Percentiles rank a stretch among this genome's conserved stretches.
Evolutionary conservation across 2,888 invertebrate genomes (phyloP).

Genomic region (Hydrotaea diabolus): DNA sequence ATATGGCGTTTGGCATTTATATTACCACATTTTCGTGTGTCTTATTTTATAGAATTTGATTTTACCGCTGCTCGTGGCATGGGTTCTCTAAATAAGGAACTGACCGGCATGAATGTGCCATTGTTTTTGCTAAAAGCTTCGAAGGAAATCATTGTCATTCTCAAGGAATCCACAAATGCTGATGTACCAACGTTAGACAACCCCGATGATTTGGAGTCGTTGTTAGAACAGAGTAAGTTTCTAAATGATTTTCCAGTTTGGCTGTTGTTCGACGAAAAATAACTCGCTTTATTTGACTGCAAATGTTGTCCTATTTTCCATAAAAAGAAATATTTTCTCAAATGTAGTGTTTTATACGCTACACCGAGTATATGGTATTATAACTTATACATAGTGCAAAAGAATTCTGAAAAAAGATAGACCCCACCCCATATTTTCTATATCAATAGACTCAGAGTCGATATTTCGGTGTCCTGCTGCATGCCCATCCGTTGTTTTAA

Average conservation of each 20-base stretch:
- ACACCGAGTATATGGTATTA: no score
- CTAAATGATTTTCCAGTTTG: neutral
- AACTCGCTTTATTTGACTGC: no score
- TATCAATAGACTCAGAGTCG: no score
- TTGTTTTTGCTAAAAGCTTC: slow-evolving; percentile 84
- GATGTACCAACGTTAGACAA: slow-evolving; percentile 75
- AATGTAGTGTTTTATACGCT: no score
- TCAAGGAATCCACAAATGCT: slow-evolving; percentile 78
- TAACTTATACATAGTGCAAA: no score
- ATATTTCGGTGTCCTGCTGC: no score
- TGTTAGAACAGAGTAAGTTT: slow-evolving; percentile 76
- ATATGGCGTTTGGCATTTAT: neutral
- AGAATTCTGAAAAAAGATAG: no score
- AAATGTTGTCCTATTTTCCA: no score
- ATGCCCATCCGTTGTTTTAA: no score
- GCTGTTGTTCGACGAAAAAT: no score
- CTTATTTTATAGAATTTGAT: slow-evolving; percentile 84
- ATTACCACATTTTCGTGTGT: neutral
- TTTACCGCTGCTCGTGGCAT: slow-evolving; percentile 94
- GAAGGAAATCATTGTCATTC: slow-evolving; percentile 75
- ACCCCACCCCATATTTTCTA: no score
- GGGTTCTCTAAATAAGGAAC: slow-evolving; percentile 87
- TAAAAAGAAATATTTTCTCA: no score
- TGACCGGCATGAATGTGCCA: slow-evolving; percentile 86
- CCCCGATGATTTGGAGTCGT: slow-evolving; percentile 75